These are phyloP conservation scores for Betta splendens DNA, from an alignment of 2,797 vertebrate species.

Conservation along the genomic window DNA sequence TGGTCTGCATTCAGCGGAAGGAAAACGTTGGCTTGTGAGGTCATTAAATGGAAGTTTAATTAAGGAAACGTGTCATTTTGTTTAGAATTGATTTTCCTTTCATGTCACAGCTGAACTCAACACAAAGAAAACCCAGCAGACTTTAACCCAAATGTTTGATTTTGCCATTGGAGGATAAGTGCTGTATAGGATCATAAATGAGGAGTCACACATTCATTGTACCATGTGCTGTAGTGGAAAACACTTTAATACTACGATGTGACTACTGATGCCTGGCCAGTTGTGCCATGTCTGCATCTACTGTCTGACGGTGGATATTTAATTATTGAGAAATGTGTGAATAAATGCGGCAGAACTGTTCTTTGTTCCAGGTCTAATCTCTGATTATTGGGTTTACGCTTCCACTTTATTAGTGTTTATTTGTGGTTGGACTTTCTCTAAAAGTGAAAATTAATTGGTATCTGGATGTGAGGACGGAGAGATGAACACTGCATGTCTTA, in stretches of 20 bases:
- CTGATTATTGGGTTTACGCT: conserved; percentile 19
- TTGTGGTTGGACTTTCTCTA: background rate
- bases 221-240: too few relatives aligned
- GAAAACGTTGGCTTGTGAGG: conserved; percentile 19
- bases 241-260: conserved; percentile 20
- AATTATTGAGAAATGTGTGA: conserved; percentile 43
- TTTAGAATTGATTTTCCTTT: conserved; percentile 42
- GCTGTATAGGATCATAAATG: conserved; percentile 12
- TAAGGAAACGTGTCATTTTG: conserved; percentile 25
- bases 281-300: conserved; percentile 34
- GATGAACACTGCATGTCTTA: too few relatives aligned
- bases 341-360: conserved; percentile 11
- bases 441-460: background rate
- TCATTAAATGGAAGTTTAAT: conserved; percentile 44
- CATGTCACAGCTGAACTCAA: conserved; percentile 23
- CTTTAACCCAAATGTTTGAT: conserved; percentile 34
- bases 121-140: conserved; percentile 2
- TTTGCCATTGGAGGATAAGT: background rate
- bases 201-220: conserved; percentile 21
- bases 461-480: conserved; percentile 5
- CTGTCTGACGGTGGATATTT: conserved; percentile 23
- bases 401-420: too few relatives aligned
- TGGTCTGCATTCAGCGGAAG: conserved; percentile 19
- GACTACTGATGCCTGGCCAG: conserved; percentile 22
- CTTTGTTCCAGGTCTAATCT: conserved; percentile 26